Base-by-base conservation (phyloP, 2,888 invertebrate genomes). In the Pseudeuparius sepicola region DNA sequence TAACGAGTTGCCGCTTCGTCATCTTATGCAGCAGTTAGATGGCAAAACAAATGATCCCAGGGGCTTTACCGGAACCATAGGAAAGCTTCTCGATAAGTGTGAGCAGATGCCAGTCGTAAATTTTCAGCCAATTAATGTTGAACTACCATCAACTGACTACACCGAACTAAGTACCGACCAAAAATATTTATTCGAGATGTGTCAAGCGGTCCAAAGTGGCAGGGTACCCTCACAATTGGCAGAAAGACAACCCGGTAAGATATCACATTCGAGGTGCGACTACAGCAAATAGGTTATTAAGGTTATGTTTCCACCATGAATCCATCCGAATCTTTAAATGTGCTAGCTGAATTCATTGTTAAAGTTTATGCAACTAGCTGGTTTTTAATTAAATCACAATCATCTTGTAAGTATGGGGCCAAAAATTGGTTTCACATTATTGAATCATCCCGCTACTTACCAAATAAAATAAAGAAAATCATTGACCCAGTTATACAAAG, bases 1-100 rank as follows among this genome's bases (percentile, higher is more conserved):
- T 5, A 40, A 37, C 15, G 40, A 40, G 15, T 34, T 40, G 11
- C 40, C 40, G 18, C 31, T 40, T 7, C 16, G 30, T 15, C 30
- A 34, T 30, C 20, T 39, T 14, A 14, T 36, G 15, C 28, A 31
- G 17, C 16, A 36, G 6, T 27, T 39, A 27, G 39, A 39, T 35
- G 39, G 39, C 11, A 12, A 36, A 16, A 39, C 39, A 11, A 36
- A 31, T 32, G 39, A 24, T 18, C 29, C 39, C n/a, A 9, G 28
- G 15, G 20, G 25, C 10, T 24, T 31, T 36, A 30, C 23, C 7
- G 28, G 37, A 9, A 24, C 33, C 14, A 27, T 28, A n/a, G 24
- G 34, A 13, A n/a, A 28, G 23, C 15, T 28, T 13, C 15, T 37
- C 29, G 17, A 17, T 28, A 9, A 25, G 14, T 37, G 32, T 24